Base-by-base conservation (phyloP, 2,113 vertebrate genomes). In the Spheniscus mendiculus region DNA sequence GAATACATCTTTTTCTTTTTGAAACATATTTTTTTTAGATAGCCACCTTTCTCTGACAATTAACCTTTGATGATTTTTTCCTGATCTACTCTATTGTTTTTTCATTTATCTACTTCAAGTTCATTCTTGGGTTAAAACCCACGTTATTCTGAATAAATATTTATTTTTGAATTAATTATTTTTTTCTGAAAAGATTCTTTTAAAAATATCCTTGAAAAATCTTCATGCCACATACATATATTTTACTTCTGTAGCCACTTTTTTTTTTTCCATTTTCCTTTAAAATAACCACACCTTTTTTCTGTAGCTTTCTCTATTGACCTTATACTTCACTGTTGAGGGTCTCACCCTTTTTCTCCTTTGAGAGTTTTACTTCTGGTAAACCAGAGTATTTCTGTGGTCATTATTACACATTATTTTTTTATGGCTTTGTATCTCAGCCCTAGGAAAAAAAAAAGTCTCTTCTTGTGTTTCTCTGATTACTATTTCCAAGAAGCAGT, bases 401-500 rank as follows among this genome's bases (percentile, higher is more conserved):
- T 29, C 13, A 58, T 15, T 53, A 34, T 30, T 59, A 36, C 26
- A 40, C 4, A 3, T 23, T 36, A 12, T 11, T 44, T 42, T 87
- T 87, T 22, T 4, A 15, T 63, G 2, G 6, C 22, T 53, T 9
- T 36, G 6, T 44, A 29, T 69, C 32, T 90, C 17, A 50, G 15
- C 36, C 16, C 6, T 53, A 12, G 42, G 15, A 30, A 88, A 32
- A 73, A 13, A 63, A 88, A 58, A 5, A 40, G 59, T 23, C 2
- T 72, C 12, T 87, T 71, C 30, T n/a, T 79, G 23, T 44, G 52
- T 9, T 50, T 56, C 15, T 67, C 45, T 61, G 53, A 78, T 73
- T 85, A 74, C 38, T 90, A 73, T 94, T 90, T 83, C 45, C 62
- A 83, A 73, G 62, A 69, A 80, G 12, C 19, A 26, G 14, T 86